Percentiles rank a stretch among this genome's conserved stretches.
These are phyloP conservation scores for Muntiacus reevesi DNA, from an alignment of 2,113 vertebrate species.

Conservation along the genomic window DNA sequence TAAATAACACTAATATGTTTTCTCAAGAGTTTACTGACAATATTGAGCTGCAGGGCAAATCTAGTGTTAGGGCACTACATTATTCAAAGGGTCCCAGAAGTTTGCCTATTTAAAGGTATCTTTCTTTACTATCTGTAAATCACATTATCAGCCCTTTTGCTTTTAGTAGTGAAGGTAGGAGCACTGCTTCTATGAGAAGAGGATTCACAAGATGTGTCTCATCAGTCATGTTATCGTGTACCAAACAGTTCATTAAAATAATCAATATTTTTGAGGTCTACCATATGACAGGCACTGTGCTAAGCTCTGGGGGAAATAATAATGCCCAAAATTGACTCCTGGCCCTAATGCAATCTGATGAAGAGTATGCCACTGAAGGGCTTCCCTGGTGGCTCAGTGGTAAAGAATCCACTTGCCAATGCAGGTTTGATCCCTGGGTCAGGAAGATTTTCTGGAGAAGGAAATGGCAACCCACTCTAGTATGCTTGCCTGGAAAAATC, in stretches of 20 bases:
- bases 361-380: neutral
- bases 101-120: conserved; percentile 14
- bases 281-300: neutral
- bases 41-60: conserved; percentile 53
- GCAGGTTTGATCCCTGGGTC: neutral
- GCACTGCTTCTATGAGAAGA: neutral
- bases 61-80: conserved; percentile 47
- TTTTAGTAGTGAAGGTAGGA: neutral
- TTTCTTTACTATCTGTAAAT: conserved; percentile 30
- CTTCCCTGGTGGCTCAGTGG: neutral
- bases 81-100: conserved; percentile 39
- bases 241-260: conserved; percentile 42
- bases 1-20: conserved; percentile 80
- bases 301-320: neutral
- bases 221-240: neutral
- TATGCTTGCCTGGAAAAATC: neutral
- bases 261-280: conserved; percentile 22
- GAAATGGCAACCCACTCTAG: neutral
- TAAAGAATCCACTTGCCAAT: neutral
- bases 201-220: neutral
- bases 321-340: neutral
- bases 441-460: neutral
- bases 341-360: neutral
- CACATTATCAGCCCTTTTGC: neutral
- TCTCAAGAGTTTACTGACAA: conserved; percentile 70